Evolutionary conservation across 2,797 vertebrate species (phyloP), one percentile per base, ranked within the genome.

Genomic region (Notolabrus celidotus): DNA sequence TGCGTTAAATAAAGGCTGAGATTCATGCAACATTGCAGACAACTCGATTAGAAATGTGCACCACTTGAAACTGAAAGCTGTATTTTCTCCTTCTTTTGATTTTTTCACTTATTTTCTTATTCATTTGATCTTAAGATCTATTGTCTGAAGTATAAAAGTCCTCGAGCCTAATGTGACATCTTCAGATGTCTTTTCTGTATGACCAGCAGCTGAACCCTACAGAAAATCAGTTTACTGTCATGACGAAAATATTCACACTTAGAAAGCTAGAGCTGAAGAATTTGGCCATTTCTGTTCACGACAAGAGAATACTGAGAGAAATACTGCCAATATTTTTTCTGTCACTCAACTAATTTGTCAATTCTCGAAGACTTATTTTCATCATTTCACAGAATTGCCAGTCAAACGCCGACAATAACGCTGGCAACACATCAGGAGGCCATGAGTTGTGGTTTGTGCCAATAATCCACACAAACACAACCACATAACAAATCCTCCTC

Each of bases 151-250:
- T 57, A 49, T 17, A 39, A 49, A 39, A 23, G 22, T 25, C 27
- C 27, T 10, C 54, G 12, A 27, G 5, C 17, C 41, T 45, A 51
- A 12, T 17, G 64, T 33, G 43, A 67, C 12, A 12, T 62, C 60
- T 68, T 53, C 10, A 23, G 17, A 53, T 7, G 15, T 23, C 41
- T 63, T 29, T 39, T 71, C 59, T 49, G 59, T 45, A 42, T 57
- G 45, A 33, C n/a, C 36, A 60, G 38, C 41, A 25, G 49, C 29
- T 51, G 19, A 49, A 47, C n/a, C 41, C 27, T n/a, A 16, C 19
- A 68, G 49, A 63, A 15, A 51, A 47, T 56, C 9, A 17, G 23
- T 15, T 51, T n/a, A 36, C 36, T 39, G 12, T 65, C 45, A 63
- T 20, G 3, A 39, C 38, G 17, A 57, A 57, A 43, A 60, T 22